Base-by-base conservation (phyloP, 2,888 invertebrate genomes). In the Mythimna pallens region DNA sequence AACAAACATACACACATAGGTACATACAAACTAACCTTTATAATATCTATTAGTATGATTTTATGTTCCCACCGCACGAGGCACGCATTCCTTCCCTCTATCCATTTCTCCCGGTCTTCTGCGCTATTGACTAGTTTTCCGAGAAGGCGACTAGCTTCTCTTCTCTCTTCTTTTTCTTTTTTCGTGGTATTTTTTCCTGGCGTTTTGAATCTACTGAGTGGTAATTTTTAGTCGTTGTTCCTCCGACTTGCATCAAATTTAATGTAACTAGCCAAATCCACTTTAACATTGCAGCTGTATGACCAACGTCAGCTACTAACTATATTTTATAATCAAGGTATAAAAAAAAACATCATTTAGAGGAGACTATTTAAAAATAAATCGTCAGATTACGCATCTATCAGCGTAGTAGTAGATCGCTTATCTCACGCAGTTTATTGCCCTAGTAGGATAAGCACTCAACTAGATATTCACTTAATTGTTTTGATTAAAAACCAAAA, bases 401-500 rank as follows among this genome's bases (percentile, higher is more conserved):
- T 64, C 54, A 66, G 73, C 30, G 22, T 22, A 58, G 65, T 47
- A 66, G 50, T 52, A 64, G 81, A 79, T 80, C 72, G 55, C 58
- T 71, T 81, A 76, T 76, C 72, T 72, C 47, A 17, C 20, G 25
- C 34, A 63, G 68, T 76, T 77, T 72, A 72, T 76, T 52, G 22
- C 77, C 25, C 55, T 66, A 68, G 34, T 55, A 67, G 43, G 22
- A 43, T 64, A 58, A 63, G 65, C 68, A 66, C 73, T 80, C 71
- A 67, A 65, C 76, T 70, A 57, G 65, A 52, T 69, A 77, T 73
- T 73, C 59, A 54, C 66, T 80, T 80, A 81, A 81, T 81, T 62
- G 43, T 62, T 74, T 68, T 68, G 74, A 81, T 81, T 74, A 65
- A 65, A 73, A 79, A 62, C 54, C 17, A 65, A 81, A 81, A 78